Evolutionary conservation across 2,888 invertebrate species (phyloP), one percentile per base, ranked within the genome.

Genomic region (Octonoba sinensis): DNA sequence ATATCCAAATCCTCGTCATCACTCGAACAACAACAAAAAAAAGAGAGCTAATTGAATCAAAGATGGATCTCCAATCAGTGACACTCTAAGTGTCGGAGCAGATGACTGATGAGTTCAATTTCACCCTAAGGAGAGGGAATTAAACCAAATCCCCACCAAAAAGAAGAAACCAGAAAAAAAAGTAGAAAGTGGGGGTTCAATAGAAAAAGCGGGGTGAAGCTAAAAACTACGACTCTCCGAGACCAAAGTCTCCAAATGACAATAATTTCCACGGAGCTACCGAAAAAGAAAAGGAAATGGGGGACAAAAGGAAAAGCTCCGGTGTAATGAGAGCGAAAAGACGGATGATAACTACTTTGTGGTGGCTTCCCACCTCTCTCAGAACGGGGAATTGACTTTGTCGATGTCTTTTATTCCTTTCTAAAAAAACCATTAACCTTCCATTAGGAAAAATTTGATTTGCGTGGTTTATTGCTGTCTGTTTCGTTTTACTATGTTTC

Each of bases 181-280:
- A 20, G 46, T 36, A 66, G 16, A 54, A 69, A 62, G 70, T 36
- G 36, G 36, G 36, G 36, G 36, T 36, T 36, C 36, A 36, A 36
- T 36, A 36, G 4, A 36, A 36, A 36, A 36, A 36, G 36, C 36
- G 36, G 36, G 36, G 11, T 6, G 36, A 36, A 36, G 36, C 36
- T 36, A 8, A 36, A 36, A 36, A 36, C 36, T 36, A 3, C 36
- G 36, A 36, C 36, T 36, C 36, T 11, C 36, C 36, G 36, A 36
- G 36, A 36, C 36, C 36, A 81, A 81, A 81, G 79, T 81, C 64
- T 54, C 73, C 62, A 81, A 81, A 81, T 81, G 79, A 81, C 79
- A 81, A 81, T 81, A 81, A 81, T 81, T 81, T 81, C 54, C 57
- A 16, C 27, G 46, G 46, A 51, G 75, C 54, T 76, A 69, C 69